These are phyloP conservation scores for Frankliniella fusca DNA, from an alignment of 2,888 invertebrate genomes.

Conservation along the genomic window DNA sequence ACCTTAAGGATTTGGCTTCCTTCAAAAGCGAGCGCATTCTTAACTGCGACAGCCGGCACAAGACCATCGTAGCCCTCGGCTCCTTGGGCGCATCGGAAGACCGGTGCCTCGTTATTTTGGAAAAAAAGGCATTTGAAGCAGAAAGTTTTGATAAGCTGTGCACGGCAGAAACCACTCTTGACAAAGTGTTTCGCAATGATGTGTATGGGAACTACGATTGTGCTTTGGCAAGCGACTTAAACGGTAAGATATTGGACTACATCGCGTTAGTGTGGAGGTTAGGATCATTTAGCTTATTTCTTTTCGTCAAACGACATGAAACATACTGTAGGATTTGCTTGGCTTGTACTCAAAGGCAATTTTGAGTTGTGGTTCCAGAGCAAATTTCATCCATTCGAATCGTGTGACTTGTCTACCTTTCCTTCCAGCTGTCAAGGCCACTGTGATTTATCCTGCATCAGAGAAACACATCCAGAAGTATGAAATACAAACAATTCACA, in stretches of 20 bases:
- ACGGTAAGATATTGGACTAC: constrained; percentile 51
- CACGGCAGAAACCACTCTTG: constrained; percentile 55
- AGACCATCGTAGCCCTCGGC: not conserved
- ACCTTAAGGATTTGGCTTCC: not conserved
- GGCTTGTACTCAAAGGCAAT: too few relatives aligned
- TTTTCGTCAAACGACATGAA: too few relatives aligned
- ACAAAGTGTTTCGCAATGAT: constrained; percentile 71
- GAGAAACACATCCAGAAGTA: constrained; percentile 88
- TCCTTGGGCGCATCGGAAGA: not conserved
- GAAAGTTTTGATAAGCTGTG: constrained; percentile 56
- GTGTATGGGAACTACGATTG: constrained; percentile 79
- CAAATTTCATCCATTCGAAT: too few relatives aligned
- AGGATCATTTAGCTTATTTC: not conserved
- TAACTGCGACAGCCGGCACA: not conserved
- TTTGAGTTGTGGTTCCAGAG: too few relatives aligned
- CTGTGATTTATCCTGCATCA: constrained; percentile 89
- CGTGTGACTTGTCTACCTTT: not conserved
- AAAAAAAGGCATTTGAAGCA: constrained; percentile 74
- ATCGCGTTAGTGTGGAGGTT: not conserved
- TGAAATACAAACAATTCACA: constrained; percentile 63
- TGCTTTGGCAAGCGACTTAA: constrained; percentile 57
- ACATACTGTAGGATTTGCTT: constrained; percentile 30
- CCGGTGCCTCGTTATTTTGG: constrained; percentile 61
- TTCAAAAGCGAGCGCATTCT: not conserved
- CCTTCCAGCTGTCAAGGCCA: constrained; percentile 74